A percentile compares a stretch with the other conserved stretches of the same genome.
phyloP scores from a whole-genome alignment of 2,888 invertebrate species.

The Abrostola tripartita region DNA sequence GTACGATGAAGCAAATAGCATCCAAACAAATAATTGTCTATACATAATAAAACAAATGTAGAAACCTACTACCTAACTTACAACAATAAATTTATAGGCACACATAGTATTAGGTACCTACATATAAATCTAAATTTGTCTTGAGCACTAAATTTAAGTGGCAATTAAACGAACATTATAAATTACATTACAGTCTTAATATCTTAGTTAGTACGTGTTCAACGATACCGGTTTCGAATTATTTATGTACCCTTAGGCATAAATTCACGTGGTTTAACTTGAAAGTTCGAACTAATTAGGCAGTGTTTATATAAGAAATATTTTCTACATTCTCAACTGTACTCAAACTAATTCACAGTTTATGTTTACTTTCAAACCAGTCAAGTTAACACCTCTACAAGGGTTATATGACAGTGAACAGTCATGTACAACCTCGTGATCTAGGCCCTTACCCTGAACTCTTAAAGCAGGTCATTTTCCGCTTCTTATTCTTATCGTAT shows the following conservation, averaged over 20 bases:
- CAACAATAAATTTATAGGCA: not conserved
- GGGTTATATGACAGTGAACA: too few relatives aligned
- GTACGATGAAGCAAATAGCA: too few relatives aligned
- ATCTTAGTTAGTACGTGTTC: constrained; percentile 17
- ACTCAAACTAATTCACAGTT: not conserved
- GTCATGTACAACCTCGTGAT: too few relatives aligned
- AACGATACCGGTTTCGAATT: constrained; percentile 33
- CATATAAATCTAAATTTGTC: not conserved
- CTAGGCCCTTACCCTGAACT: too few relatives aligned
- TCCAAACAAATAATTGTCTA: too few relatives aligned
- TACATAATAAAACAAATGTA: too few relatives aligned
- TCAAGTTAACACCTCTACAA: too few relatives aligned
- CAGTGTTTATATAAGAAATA: constrained; percentile 15
- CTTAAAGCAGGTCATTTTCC: too few relatives aligned
- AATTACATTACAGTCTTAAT: constrained; percentile 18
- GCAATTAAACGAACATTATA: constrained; percentile 19
- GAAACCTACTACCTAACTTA: too few relatives aligned
- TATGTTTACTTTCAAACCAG: not conserved
- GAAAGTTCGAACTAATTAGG: constrained; percentile 45
- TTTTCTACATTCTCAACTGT: constrained; percentile 17
- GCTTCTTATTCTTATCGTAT: too few relatives aligned
- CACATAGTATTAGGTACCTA: not conserved
- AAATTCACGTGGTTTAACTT: constrained; percentile 42
- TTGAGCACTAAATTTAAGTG: not conserved
- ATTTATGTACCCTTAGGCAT: constrained; percentile 39